A percentile compares a stretch with the other conserved stretches of the same genome.
These are phyloP conservation scores for Zelleria hepariella DNA, from an alignment of 2,888 invertebrate species.

Conservation along the genomic window DNA sequence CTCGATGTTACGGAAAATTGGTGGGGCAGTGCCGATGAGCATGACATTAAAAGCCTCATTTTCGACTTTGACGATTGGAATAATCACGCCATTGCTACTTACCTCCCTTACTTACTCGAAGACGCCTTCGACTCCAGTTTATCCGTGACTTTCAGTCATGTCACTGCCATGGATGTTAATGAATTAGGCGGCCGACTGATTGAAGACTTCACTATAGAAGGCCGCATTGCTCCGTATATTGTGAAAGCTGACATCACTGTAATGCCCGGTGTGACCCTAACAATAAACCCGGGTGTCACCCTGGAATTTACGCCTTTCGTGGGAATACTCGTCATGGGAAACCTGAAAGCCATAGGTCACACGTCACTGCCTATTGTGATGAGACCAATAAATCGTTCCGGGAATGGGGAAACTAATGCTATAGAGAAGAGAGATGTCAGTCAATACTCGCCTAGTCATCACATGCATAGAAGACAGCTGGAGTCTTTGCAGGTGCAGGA, in stretches of 20 bases:
- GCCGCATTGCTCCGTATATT: conserved; percentile 79
- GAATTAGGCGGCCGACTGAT: conserved; percentile 83
- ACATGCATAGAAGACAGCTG: conserved; percentile 63
- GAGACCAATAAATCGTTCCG: conserved; percentile 70
- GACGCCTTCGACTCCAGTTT: conserved; percentile 83
- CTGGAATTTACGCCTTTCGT: conserved; percentile 97
- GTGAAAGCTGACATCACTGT: conserved; percentile 94
- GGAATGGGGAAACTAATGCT: conserved; percentile 45
- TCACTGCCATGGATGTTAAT: conserved; percentile 72
- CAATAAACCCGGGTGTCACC: conserved; percentile 89
- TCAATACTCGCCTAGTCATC: conserved; percentile 40
- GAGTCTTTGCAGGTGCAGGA: conserved; percentile 71
- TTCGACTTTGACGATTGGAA: conserved; percentile 99
- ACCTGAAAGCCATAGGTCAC: conserved; percentile 86
- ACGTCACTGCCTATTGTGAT: conserved; percentile 82
- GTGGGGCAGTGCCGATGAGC: conserved; percentile 90
- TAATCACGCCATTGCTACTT: conserved; percentile 94
- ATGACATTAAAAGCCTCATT: conserved; percentile 83
- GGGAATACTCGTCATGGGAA: conserved; percentile 94
- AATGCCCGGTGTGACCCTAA: conserved; percentile 92
- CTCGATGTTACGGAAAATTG: conserved; percentile 94
- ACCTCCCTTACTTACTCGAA: conserved; percentile 87
- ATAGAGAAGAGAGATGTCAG: conserved; percentile 50
- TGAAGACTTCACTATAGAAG: conserved; percentile 75
- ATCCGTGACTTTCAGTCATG: conserved; percentile 76